These are phyloP conservation scores for Australoheros scitulus DNA, from an alignment of 2,113 vertebrate species.

Conservation along the genomic window DNA sequence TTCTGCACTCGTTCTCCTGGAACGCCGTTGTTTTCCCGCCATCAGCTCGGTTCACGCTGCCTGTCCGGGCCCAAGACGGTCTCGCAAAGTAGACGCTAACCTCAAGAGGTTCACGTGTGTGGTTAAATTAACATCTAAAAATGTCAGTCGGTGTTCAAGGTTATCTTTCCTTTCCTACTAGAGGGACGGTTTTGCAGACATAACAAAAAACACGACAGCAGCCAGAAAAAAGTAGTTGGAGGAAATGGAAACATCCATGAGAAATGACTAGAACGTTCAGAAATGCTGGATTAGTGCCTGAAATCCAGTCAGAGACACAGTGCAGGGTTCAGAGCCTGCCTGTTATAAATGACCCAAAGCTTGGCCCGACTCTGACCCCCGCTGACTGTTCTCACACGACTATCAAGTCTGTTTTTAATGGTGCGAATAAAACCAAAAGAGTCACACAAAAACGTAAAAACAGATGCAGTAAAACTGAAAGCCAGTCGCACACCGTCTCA, in stretches of 20 bases:
- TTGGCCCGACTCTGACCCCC: not conserved
- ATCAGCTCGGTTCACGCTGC: too few relatives aligned
- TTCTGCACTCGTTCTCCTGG: too few relatives aligned
- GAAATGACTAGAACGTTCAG: not conserved
- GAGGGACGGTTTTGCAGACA: too few relatives aligned
- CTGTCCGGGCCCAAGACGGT: too few relatives aligned
- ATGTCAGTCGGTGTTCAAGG: accelerated
- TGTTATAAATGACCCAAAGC: not conserved
- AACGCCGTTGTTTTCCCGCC: not conserved
- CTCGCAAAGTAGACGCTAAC: too few relatives aligned
- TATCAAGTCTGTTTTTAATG: accelerated
- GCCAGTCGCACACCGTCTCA: not conserved
- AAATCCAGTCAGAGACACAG: not conserved
- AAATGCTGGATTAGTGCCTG: not conserved
- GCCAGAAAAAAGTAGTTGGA: accelerated
- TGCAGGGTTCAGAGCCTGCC: not conserved
- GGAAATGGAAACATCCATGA: not conserved
- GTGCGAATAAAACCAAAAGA: not conserved
- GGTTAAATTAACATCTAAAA: too few relatives aligned
- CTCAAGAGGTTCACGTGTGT: too few relatives aligned
- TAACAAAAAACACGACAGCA: not conserved
- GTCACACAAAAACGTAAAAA: not conserved
- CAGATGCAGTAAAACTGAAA: not conserved
- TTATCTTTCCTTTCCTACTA: not conserved
- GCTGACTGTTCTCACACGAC: accelerated